Conservation (phyloP, 2,888 invertebrate genomes). For the Callyntrura sp. region DNA sequence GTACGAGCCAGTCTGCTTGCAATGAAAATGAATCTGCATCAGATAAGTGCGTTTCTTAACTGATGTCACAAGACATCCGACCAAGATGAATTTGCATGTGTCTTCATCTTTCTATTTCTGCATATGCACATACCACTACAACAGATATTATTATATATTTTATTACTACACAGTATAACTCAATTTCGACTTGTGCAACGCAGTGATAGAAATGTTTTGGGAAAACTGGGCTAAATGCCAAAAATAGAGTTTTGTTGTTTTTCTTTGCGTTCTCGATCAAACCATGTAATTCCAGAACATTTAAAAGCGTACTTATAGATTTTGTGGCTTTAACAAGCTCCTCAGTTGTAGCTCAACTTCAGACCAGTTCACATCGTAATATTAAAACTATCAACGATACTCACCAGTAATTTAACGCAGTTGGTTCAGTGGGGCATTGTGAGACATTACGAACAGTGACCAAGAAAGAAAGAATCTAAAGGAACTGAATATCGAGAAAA, state of each 20-base stretch:
- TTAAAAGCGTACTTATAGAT: slow-evolving; percentile 20
- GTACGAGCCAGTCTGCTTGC: neutral
- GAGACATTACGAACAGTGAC: too few species aligned
- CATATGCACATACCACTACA: too few species aligned
- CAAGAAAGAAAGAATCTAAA: neutral
- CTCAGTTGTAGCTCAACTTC: slow-evolving; percentile 2
- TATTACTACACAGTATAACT: slow-evolving; percentile 2
- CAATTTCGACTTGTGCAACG: neutral
- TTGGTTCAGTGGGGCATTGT: too few species aligned
- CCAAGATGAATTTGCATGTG: neutral
- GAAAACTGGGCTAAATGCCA: slow-evolving; percentile 31
- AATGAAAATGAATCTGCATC: slow-evolving; percentile 12
- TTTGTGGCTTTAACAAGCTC: neutral
- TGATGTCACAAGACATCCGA: slow-evolving; percentile 38
- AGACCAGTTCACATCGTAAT: neutral
- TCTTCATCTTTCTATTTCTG: neutral
- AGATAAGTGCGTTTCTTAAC: slow-evolving; percentile 15
- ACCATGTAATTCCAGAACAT: neutral
- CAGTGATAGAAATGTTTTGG: slow-evolving; percentile 13
- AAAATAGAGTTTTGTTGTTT: slow-evolving; percentile 29
- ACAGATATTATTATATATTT: slow-evolving; percentile 7
- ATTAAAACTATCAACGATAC: neutral
- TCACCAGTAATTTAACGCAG: neutral
- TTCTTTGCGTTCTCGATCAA: slow-evolving; percentile 38
- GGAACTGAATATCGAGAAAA: neutral